phyloP scores from a whole-genome alignment of 2,113 vertebrate genomes.

The Otolemur garnettii region DNA sequence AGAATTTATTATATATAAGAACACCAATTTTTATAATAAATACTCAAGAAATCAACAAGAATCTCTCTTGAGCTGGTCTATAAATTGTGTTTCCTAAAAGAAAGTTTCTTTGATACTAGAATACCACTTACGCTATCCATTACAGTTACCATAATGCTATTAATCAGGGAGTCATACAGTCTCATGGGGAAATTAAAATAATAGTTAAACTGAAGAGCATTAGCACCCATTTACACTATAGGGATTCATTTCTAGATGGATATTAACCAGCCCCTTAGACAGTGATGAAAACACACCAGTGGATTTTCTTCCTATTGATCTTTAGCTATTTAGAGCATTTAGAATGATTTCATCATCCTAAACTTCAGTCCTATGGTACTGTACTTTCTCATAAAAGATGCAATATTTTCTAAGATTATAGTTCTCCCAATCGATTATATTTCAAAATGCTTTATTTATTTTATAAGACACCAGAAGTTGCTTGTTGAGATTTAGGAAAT shows the following conservation, averaged over 20 bases:
- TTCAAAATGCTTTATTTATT: constrained; percentile 19
- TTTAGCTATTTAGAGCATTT: background rate
- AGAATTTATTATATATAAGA: background rate
- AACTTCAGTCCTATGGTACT: background rate
- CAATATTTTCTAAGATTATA: background rate
- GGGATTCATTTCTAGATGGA: constrained; percentile 38
- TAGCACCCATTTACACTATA: background rate
- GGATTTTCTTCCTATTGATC: constrained; percentile 16
- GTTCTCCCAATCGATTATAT: constrained; percentile 23
- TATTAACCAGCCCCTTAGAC: background rate
- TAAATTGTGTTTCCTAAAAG: background rate
- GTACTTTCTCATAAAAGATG: constrained; percentile 46
- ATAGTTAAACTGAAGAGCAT: background rate
- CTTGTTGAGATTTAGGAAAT: constrained; percentile 7
- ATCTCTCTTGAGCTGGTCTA: background rate
- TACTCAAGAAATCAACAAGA: background rate
- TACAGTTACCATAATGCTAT: background rate
- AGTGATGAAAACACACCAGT: background rate
- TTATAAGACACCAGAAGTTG: background rate
- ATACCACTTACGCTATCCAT: background rate
- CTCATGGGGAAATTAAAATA: background rate
- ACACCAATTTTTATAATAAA: background rate
- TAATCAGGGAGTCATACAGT: background rate
- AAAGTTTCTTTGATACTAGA: constrained; percentile 21
- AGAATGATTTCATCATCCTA: background rate